Conservation (phyloP, 2,888 invertebrate species). For the Portevinia maculata region DNA sequence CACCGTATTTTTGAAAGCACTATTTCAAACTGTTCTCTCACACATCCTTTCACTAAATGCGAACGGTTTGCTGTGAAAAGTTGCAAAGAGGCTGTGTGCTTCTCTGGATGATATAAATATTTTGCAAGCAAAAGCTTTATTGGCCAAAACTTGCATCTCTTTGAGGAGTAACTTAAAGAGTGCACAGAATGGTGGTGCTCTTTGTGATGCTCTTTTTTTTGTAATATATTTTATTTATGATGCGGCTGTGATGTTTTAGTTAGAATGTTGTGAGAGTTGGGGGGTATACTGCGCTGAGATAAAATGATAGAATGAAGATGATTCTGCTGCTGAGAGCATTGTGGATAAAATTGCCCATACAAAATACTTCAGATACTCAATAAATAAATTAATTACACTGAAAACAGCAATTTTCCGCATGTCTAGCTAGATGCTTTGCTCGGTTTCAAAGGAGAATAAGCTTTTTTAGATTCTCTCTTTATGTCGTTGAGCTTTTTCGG, state of each 20-base stretch:
- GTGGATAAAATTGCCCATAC: no score
- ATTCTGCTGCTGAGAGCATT: no score
- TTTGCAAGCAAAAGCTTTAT: conserved; percentile 47
- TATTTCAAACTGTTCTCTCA: conserved; percentile 56
- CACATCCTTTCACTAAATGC: conserved; percentile 69
- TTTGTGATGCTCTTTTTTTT: not conserved
- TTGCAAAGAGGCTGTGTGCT: conserved; percentile 67
- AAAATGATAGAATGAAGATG: no score
- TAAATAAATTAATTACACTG: no score
- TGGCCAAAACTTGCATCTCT: conserved; percentile 41
- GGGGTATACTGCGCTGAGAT: no score
- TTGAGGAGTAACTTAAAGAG: conserved; percentile 18
- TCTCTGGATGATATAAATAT: conserved; percentile 39
- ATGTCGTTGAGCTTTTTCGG: conserved; percentile 7
- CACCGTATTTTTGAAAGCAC: conserved; percentile 38
- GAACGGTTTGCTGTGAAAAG: conserved; percentile 43
- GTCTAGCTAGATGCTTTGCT: no score
- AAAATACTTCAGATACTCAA: no score
- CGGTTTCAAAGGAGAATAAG: not conserved
- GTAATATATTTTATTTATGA: conserved; percentile 1
- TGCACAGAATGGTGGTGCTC: not conserved
- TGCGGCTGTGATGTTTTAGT: conserved; percentile 31
- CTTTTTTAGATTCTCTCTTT: conserved; percentile 11
- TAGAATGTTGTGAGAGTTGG: no score
- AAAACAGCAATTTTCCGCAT: no score